Conservation (phyloP, 2,797 vertebrate species). For the Chaenodraco wilsoni region DNA sequence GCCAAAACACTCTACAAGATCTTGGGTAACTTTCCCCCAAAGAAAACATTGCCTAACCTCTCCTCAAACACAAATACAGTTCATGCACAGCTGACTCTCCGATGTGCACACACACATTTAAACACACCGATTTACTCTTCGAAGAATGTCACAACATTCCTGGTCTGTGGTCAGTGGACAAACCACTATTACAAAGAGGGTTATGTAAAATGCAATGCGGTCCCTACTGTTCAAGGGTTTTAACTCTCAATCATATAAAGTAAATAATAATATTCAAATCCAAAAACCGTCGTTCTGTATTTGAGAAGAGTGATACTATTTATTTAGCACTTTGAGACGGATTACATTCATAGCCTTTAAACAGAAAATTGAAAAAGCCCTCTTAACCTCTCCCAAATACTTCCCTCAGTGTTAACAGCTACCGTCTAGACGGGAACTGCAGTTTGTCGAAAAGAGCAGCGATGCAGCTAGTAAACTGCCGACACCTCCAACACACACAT, state of each 20-base stretch:
- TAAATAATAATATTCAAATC: conserved; percentile 4
- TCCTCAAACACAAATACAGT: conserved; percentile 27
- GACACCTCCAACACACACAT: conserved; percentile 17
- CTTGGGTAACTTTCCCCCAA: conserved; percentile 47
- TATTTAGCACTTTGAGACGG: conserved; percentile 41
- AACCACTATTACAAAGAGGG: conserved; percentile 55
- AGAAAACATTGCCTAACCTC: conserved; percentile 51
- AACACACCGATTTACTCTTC: conserved; percentile 28
- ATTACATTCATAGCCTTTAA: conserved; percentile 8
- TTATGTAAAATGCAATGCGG: conserved; percentile 25
- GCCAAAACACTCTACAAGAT: conserved; percentile 54
- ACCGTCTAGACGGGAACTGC: conserved; percentile 65
- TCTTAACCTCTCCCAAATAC: conserved; percentile 10
- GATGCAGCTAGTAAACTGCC: conserved; percentile 41
- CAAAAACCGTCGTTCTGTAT: conserved; percentile 1
- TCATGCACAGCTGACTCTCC: conserved; percentile 21
- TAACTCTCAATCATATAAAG: conserved; percentile 30
- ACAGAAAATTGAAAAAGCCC: conserved; percentile 25
- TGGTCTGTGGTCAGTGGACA: conserved; percentile 37
- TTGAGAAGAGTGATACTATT: background rate
- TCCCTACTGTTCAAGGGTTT: conserved; percentile 25
- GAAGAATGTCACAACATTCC: conserved; percentile 55
- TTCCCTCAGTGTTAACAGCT: conserved; percentile 54
- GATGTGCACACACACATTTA: conserved; percentile 3
- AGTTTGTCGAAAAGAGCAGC: conserved; percentile 33